These are phyloP conservation scores for Paralvinella palmiformis DNA, from an alignment of 1,140 invertebrate species.

Conservation along the genomic window DNA sequence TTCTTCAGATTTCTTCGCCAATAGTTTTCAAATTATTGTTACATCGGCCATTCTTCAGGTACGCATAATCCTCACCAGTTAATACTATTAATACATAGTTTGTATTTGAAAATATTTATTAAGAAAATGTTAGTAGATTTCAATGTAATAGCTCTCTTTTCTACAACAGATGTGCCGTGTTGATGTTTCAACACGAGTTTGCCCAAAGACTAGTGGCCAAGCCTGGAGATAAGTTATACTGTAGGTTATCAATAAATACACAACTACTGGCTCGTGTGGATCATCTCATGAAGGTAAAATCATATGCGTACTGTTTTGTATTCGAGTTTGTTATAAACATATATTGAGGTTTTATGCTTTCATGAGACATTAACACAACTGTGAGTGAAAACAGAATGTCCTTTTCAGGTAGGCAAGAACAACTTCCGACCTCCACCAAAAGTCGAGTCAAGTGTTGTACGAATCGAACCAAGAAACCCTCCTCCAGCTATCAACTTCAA, in stretches of 20 bases:
- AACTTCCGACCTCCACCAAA: slow-evolving; percentile 96
- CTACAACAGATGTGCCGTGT: slow-evolving; percentile 74
- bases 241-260: slow-evolving; percentile 92
- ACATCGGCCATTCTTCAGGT: slow-evolving; percentile 78
- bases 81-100: too few species aligned
- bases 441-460: slow-evolving; percentile 94
- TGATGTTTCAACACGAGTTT: slow-evolving; percentile 99
- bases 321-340: not conserved
- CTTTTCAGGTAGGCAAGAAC: slow-evolving; percentile 82
- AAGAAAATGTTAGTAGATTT: not conserved
- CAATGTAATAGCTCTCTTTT: slow-evolving; percentile 5
- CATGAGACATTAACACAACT: not conserved
- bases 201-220: slow-evolving; percentile 92
- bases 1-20: slow-evolving; percentile 85
- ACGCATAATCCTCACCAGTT: too few species aligned
- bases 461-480: slow-evolving; percentile 94
- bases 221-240: slow-evolving; percentile 96
- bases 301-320: not conserved
- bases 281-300: slow-evolving; percentile 92
- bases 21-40: slow-evolving; percentile 93
- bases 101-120: too few species aligned
- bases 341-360: not conserved
- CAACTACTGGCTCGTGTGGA: slow-evolving; percentile 92
- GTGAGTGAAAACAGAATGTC: not conserved
- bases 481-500: slow-evolving; percentile 92